phyloP scores from a whole-genome alignment of 2,888 invertebrate species.

The Gonocerus acuteangulatus region DNA sequence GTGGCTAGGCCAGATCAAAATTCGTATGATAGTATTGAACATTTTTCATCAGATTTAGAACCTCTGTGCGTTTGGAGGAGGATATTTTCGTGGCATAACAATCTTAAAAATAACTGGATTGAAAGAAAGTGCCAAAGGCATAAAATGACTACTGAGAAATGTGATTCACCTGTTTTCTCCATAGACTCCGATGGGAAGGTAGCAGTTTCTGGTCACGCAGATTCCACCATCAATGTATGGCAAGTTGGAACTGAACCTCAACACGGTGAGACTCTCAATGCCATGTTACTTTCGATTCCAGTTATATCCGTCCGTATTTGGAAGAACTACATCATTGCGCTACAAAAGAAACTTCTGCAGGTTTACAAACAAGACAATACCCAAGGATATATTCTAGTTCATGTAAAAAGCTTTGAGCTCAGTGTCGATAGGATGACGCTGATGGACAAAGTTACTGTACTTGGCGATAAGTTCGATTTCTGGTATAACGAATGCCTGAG shows the following conservation, averaged over 20 bases:
- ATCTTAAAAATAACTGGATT: slow-evolving; percentile 10
- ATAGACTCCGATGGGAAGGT: slow-evolving; percentile 10
- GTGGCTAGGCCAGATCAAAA: neutral
- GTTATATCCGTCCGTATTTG: slow-evolving; percentile 6
- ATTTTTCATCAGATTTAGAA: neutral
- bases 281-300: neutral
- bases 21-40: neutral
- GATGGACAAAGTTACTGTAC: neutral
- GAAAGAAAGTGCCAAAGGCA: neutral
- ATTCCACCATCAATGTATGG: slow-evolving; percentile 21
- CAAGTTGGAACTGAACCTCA: neutral
- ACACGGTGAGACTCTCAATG: neutral
- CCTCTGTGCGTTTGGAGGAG: slow-evolving; percentile 23
- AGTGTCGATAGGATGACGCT: slow-evolving; percentile 13
- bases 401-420: slow-evolving; percentile 24
- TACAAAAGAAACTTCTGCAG: slow-evolving; percentile 25
- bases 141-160: neutral
- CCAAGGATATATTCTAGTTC: neutral
- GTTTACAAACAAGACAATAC: neutral
- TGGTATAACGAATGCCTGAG: slow-evolving; percentile 28
- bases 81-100: slow-evolving; percentile 13
- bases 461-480: slow-evolving; percentile 7
- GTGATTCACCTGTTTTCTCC: slow-evolving; percentile 3
- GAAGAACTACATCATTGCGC: neutral
- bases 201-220: slow-evolving; percentile 18